These are phyloP conservation scores for Gallinago stenura DNA, from an alignment of 2,797 vertebrate genomes.

Conservation along the genomic window DNA sequence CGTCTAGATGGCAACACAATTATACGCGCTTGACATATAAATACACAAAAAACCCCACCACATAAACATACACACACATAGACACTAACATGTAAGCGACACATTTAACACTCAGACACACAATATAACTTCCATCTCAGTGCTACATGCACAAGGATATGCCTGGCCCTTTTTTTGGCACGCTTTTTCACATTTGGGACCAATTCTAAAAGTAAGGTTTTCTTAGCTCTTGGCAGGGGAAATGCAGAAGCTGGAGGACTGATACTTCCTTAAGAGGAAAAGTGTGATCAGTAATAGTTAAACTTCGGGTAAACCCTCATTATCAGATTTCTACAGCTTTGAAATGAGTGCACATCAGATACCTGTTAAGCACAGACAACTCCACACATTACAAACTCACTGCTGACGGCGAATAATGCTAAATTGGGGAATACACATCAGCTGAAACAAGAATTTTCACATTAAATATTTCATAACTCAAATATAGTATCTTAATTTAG, in stretches of 20 bases:
- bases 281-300: not conserved
- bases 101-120: not conserved
- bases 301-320: not conserved
- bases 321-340: not conserved
- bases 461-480: too few species aligned
- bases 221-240: not conserved
- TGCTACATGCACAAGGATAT: not conserved
- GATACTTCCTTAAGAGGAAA: not conserved
- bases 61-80: not conserved
- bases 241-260: not conserved
- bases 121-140: not conserved
- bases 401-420: not conserved
- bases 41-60: not conserved
- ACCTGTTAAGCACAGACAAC: not conserved
- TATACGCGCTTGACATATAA: rapidly evolving
- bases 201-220: not conserved
- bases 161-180: rapidly evolving
- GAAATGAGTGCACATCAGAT: rapidly evolving
- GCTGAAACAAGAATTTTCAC: not conserved
- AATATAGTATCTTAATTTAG: too few species aligned
- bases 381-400: not conserved
- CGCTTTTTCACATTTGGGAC: not conserved
- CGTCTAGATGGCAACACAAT: not conserved
- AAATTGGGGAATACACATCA: not conserved
- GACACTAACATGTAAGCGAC: not conserved